A percentile compares a stretch with the other conserved stretches of the same genome.
Conservation (phyloP, 2,888 invertebrate species). For the Drosophila paramelanica region DNA sequence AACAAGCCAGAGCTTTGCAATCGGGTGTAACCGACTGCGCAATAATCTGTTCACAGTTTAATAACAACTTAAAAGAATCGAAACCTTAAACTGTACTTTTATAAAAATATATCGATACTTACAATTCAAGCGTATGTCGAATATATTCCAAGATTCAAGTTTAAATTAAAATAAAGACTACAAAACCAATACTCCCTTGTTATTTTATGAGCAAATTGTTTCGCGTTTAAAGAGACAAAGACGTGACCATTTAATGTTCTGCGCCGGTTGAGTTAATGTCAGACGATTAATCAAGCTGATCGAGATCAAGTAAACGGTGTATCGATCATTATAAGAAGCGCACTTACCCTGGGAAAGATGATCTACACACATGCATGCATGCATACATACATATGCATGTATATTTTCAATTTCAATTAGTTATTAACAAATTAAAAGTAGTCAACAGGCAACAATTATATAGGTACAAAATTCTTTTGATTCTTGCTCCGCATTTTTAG, state of each 20-base stretch:
- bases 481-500: neutral
- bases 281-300: constrained; percentile 12
- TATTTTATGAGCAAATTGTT: too few species aligned
- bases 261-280: constrained; percentile 27
- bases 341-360: neutral
- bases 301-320: constrained; percentile 12
- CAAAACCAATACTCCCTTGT: too few species aligned
- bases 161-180: too few species aligned
- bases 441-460: neutral
- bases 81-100: too few species aligned
- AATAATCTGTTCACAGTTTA: neutral
- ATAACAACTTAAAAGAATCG: neutral
- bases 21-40: neutral
- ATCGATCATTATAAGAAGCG: neutral
- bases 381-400: too few species aligned
- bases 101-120: too few species aligned
- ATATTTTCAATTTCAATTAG: too few species aligned
- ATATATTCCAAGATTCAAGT: too few species aligned
- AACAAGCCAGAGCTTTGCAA: constrained; percentile 30
- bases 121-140: too few species aligned
- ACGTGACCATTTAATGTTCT: constrained; percentile 65
- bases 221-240: constrained; percentile 50
- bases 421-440: neutral
- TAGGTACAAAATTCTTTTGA: neutral
- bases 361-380: too few species aligned